Conservation (phyloP, 1,140 invertebrate genomes). For the Archivesica marissinica region DNA sequence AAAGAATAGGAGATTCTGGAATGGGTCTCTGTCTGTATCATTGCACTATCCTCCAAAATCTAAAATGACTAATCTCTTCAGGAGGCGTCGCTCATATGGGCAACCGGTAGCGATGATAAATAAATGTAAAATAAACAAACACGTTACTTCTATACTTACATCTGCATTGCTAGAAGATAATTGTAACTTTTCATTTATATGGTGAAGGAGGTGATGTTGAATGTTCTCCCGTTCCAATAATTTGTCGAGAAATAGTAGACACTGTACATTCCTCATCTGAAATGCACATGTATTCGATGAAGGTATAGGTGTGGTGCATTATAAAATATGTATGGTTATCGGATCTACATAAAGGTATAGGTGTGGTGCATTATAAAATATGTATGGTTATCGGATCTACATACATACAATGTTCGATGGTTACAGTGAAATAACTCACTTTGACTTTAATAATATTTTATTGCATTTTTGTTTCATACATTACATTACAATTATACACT, state of each 20-base stretch:
- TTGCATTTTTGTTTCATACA: too few species aligned
- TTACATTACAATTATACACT: too few species aligned
- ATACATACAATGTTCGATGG: too few species aligned
- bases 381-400: not conserved
- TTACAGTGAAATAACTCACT: too few species aligned
- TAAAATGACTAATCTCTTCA: too few species aligned
- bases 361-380: not conserved
- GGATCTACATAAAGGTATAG: not conserved
- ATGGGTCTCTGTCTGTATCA: too few species aligned
- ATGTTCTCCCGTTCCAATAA: not conserved
- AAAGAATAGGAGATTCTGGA: too few species aligned
- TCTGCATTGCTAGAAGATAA: constrained; percentile 6
- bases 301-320: not conserved
- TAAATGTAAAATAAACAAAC: not conserved
- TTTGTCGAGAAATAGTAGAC: constrained; percentile 26
- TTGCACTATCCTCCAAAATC: too few species aligned
- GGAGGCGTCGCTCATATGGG: too few species aligned
- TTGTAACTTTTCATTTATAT: not conserved
- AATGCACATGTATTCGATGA: not conserved
- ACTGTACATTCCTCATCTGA: constrained; percentile 16
- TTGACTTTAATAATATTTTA: too few species aligned
- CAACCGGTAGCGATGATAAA: too few species aligned
- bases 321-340: not conserved
- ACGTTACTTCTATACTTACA: constrained; percentile 24
- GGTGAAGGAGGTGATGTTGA: constrained; percentile 2